A percentile compares a stretch with the other conserved stretches of the same genome.
Evolutionary conservation across 2,888 invertebrate genomes (phyloP).

Genomic region (Smittia aterrima): DNA sequence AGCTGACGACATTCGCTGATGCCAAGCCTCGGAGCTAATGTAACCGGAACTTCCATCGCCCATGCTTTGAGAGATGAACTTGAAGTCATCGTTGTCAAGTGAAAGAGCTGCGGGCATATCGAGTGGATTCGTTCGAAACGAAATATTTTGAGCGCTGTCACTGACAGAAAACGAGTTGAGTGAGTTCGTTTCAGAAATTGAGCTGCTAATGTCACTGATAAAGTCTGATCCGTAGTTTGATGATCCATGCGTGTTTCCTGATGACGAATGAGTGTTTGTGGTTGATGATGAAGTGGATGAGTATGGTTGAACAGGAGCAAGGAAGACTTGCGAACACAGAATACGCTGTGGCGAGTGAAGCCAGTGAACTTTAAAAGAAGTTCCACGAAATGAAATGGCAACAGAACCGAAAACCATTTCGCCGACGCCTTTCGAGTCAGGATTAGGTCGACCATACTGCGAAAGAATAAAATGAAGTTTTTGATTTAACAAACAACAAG

Average conservation of each 20-base stretch:
- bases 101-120: slow-evolving; percentile 49
- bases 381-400: slow-evolving; percentile 82
- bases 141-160: slow-evolving; percentile 40
- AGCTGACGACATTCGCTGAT: slow-evolving; percentile 50
- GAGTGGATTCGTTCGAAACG: slow-evolving; percentile 48
- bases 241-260: slow-evolving; percentile 6
- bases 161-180: slow-evolving; percentile 51
- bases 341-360: slow-evolving; percentile 55
- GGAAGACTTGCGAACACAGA: slow-evolving; percentile 63
- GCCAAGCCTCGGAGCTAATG: slow-evolving; percentile 48
- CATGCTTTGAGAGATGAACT: slow-evolving; percentile 40
- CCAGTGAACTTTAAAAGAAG: slow-evolving; percentile 76
- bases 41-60: slow-evolving; percentile 48
- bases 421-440: slow-evolving; percentile 72
- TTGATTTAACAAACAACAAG: background rate
- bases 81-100: slow-evolving; percentile 38
- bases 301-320: slow-evolving; percentile 55
- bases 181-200: slow-evolving; percentile 50
- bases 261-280: slow-evolving; percentile 41
- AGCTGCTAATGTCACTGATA: slow-evolving; percentile 45
- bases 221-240: slow-evolving; percentile 38
- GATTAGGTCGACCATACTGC: slow-evolving; percentile 65
- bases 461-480: slow-evolving; percentile 42
- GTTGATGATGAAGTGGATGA: slow-evolving; percentile 43
- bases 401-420: slow-evolving; percentile 93